Conservation (phyloP, 2,797 vertebrate genomes). For the Sparidentex hasta region DNA sequence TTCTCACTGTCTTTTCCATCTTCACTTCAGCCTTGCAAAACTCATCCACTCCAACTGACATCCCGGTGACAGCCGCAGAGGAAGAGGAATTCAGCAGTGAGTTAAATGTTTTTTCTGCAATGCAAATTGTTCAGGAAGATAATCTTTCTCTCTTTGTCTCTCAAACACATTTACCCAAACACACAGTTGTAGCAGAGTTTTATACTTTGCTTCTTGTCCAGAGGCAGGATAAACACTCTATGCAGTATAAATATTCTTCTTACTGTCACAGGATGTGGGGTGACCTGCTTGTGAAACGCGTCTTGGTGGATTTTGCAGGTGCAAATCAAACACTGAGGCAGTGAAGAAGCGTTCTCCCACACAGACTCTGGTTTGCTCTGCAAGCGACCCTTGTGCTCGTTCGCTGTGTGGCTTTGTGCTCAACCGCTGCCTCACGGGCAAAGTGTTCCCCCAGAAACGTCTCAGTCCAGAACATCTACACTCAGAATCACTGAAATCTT, state of each 20-base stretch:
- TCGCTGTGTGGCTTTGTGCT: neutral
- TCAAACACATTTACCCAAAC: neutral
- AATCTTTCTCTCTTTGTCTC: too few species aligned
- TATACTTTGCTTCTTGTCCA: neutral
- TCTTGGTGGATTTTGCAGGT: conserved; percentile 57
- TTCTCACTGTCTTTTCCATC: neutral
- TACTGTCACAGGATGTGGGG: conserved; percentile 75
- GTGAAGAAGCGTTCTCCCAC: conserved; percentile 6
- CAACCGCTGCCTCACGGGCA: neutral
- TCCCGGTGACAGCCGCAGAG: neutral
- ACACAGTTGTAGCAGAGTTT: neutral
- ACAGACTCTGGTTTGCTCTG: conserved; percentile 20
- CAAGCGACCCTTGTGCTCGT: neutral
- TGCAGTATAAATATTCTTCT: neutral
- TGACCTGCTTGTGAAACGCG: conserved; percentile 29
- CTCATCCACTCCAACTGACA: neutral
- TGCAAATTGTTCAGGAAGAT: neutral
- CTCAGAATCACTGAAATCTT: neutral
- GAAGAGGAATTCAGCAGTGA: conserved; percentile 46
- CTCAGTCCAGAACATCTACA: neutral
- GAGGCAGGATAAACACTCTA: neutral
- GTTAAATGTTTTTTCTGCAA: neutral
- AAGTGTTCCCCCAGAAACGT: neutral
- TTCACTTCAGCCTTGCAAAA: conserved; percentile 50
- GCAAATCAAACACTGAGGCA: conserved; percentile 45